Evolutionary conservation across 2,113 vertebrate genomes (phyloP), one percentile per base, ranked within the genome.

Genomic region (Phyllostomus hastatus): DNA sequence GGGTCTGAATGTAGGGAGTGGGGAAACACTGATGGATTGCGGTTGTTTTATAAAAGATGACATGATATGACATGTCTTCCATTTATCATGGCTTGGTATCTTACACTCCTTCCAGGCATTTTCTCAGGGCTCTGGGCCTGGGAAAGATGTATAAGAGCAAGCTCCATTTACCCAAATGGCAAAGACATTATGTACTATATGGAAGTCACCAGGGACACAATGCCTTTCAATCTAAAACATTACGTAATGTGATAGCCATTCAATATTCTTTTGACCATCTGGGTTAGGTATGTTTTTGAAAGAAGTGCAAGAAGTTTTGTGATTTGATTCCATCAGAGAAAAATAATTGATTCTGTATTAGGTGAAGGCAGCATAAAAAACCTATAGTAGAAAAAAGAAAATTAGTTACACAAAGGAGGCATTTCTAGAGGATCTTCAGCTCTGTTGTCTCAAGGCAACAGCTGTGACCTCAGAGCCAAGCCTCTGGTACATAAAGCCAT

Each of bases 21-120:
- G 48, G 95, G 82, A 96, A 97, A 97, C 17, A 75, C n/a, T 85
- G 90, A 48, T 26, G 59, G 14, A n/a, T 4, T 81, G 87, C 1
- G 31, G 76, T 43, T 75, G 43, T 78, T 93, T 91, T 48, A 38
- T 5, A 10, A 52, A 52, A 84, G 72, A 48, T 94, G 87, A 79
- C 0, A 10, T 88, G 57, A 22, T 5, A 24, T 19, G 59, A 90
- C 26, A 4, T 33, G 33, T 94, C 78, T 96, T 95, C 48, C 35
- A 76, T 81, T 61, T 87, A 52, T 7, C 22, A 67, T 70, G 41
- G 1, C 19, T 59, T 52, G 22, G 11, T 64, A 70, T 88, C 57
- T 57, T 72, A 69, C 66, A 88, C 57, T 64, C 10, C 41, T 96
- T 97, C 88, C 76, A 81, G 33, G 72, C 38, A 92, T 46, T 67